Evolutionary conservation across 2,797 vertebrate species (phyloP), one percentile per base, ranked within the genome.

Genomic region (Molossus alvarezi): DNA sequence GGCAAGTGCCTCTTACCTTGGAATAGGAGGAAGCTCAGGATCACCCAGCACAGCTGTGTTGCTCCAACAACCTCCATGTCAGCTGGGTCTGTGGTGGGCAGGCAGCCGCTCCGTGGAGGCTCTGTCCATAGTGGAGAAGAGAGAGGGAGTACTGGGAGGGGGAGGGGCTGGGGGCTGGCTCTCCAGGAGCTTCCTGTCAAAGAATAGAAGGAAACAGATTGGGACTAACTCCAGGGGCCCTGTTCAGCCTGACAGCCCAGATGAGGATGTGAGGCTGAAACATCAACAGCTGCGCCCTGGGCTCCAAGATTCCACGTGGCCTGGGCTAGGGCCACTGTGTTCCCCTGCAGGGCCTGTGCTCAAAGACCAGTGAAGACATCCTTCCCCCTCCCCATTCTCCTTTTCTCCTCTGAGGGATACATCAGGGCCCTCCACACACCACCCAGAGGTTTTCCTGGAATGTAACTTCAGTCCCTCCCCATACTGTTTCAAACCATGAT

Each of bases 201-300:
- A 99, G 98, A 99, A 99, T 99, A 98, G 98, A 98, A 99, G 98
- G 98, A 99, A 99, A 98, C 97, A 93, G 97, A 97, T 98, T 98
- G 98, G 98, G 97, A 94, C 73, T 72, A 96, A 92, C 91, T 97
- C 89, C 92, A 96, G 96, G 90, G 97, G 90, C 94, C 95, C 77
- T 51, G 84, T 60, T 96, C 75, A 82, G 92, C 55, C 37, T 7
- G 2, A 33, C 89, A 51, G 85, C 29, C 76, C 94, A 88, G 91
- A 77, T 71, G 73, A 97, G 96, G 96, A 97, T 96, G 88, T 88
- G 76, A 92, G 67, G 87, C 67, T 48, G n/a, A 25, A 57, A 67
- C 62, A 51, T 85, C 60, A 4, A 76, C 0, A 1, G 64, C n/a
- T 58, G 33, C 0, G 5, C 58, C 48, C 62, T 13, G 80, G 41